Conservation (phyloP, 2,888 invertebrate species). For the Napeogenes inachia region DNA sequence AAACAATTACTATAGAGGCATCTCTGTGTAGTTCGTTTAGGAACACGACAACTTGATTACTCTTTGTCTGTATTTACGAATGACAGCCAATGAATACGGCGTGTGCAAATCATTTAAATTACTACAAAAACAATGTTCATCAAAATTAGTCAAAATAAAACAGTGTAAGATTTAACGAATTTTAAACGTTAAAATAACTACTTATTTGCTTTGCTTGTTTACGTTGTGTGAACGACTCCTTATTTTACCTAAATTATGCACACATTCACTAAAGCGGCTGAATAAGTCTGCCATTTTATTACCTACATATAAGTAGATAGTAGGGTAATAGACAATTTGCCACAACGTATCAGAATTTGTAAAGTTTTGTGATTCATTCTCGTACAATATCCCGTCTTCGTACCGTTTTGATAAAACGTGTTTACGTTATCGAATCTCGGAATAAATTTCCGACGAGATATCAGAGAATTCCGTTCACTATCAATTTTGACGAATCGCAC, state of each 20-base stretch:
- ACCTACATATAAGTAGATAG: no score
- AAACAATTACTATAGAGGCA: slow-evolving; percentile 40
- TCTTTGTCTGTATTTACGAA: not conserved
- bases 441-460: slow-evolving; percentile 8
- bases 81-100: not conserved
- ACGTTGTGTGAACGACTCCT: no score
- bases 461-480: slow-evolving; percentile 13
- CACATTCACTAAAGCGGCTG: not conserved
- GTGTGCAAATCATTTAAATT: not conserved
- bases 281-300: not conserved
- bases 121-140: not conserved
- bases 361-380: not conserved
- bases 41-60: slow-evolving; percentile 8
- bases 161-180: no score
- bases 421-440: slow-evolving; percentile 7
- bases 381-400: not conserved
- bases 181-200: no score
- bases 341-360: slow-evolving; percentile 1
- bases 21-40: slow-evolving; percentile 25
- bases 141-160: not conserved
- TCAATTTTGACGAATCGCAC: slow-evolving; percentile 10
- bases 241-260: no score
- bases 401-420: slow-evolving; percentile 8
- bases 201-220: no score
- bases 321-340: not conserved